Conservation (phyloP, 2,888 invertebrate species). For the Apodemia duryi region DNA sequence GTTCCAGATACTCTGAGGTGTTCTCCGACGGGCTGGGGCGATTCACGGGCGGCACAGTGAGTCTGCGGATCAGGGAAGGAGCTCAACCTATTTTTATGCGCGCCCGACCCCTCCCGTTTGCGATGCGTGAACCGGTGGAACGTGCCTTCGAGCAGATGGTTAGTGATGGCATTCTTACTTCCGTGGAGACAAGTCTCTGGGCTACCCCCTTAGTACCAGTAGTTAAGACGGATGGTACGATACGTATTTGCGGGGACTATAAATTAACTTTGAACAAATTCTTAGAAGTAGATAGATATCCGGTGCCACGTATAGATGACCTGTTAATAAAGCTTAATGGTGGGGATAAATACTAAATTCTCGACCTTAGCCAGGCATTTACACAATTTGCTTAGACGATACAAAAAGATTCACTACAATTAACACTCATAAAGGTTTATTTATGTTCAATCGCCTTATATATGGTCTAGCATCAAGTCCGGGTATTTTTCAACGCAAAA, state of each 20-base stretch:
- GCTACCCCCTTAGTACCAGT: not conserved
- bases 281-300: constrained; percentile 23
- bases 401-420: not conserved
- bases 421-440: no score
- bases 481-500: no score
- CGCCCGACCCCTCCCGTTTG: constrained; percentile 8
- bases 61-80: constrained; percentile 27
- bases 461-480: no score
- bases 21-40: constrained; percentile 19
- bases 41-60: constrained; percentile 33
- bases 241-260: constrained; percentile 17
- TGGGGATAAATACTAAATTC: constrained; percentile 10
- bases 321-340: constrained; percentile 20
- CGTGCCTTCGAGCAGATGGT: constrained; percentile 26
- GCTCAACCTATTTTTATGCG: constrained; percentile 17
- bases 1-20: constrained; percentile 17
- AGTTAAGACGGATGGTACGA: not conserved
- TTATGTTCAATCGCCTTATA: no score
- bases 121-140: constrained; percentile 26
- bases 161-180: constrained; percentile 25
- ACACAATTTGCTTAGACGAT: not conserved
- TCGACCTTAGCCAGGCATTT: not conserved
- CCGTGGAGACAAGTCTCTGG: constrained; percentile 10
- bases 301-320: constrained; percentile 22
- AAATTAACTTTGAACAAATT: constrained; percentile 25